phyloP scores from a whole-genome alignment of 2,888 invertebrate genomes.

The Cyaniris semiargus region DNA sequence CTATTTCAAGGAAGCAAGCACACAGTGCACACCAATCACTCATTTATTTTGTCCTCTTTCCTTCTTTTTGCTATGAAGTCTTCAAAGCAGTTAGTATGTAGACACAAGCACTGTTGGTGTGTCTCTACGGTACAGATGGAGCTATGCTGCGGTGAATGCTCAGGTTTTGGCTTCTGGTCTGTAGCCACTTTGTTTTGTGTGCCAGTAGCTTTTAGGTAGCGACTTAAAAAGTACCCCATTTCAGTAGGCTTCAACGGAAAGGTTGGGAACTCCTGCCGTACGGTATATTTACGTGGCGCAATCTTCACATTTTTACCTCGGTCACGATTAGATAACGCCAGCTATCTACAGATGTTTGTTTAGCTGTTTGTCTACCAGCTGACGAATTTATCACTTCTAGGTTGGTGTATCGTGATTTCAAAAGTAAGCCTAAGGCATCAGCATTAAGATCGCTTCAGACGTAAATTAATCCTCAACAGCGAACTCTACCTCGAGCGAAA shows the following conservation, averaged over 20 bases:
- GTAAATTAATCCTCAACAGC: not conserved
- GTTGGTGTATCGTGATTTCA: not conserved
- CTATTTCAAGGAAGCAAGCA: too few species aligned
- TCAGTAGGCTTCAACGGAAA: not conserved
- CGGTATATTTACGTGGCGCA: conserved; percentile 26
- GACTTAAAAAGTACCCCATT: too few species aligned
- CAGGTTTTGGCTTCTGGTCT: too few species aligned
- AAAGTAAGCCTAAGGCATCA: not conserved
- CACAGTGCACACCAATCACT: too few species aligned
- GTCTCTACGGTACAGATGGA: too few species aligned
- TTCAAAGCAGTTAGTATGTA: too few species aligned
- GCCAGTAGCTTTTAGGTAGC: too few species aligned
- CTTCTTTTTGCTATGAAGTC: too few species aligned
- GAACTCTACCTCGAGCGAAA: not conserved
- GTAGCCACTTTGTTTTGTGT: too few species aligned
- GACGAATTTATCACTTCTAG: not conserved
- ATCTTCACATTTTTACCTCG: conserved; percentile 23
- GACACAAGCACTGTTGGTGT: too few species aligned
- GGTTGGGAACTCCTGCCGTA: not conserved
- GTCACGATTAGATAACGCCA: conserved; percentile 28
- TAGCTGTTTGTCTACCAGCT: conserved; percentile 12
- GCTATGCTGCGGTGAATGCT: too few species aligned
- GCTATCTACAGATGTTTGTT: conserved; percentile 24
- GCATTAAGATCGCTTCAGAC: not conserved
- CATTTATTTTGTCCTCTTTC: too few species aligned